Percentiles rank a stretch among this genome's conserved stretches.
phyloP scores from a whole-genome alignment of 2,113 vertebrate species.

The Saccopteryx bilineata region DNA sequence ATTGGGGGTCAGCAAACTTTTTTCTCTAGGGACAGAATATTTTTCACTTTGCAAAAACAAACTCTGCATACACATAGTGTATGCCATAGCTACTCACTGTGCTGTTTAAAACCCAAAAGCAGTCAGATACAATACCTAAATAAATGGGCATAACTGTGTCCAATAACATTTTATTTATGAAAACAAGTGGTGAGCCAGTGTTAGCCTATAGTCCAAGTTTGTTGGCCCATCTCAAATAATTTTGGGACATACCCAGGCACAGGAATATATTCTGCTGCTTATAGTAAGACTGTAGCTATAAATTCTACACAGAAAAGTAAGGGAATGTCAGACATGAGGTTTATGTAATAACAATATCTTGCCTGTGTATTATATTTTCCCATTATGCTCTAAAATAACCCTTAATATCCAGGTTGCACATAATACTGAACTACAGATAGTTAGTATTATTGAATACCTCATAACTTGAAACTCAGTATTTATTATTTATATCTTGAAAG shows the following conservation, averaged over 20 bases:
- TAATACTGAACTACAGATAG: slow-evolving; percentile 14
- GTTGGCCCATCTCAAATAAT: neutral
- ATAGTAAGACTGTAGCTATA: neutral
- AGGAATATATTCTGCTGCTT: fast-evolving
- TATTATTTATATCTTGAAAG: slow-evolving; percentile 41
- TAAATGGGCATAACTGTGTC: neutral
- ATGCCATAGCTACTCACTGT: neutral
- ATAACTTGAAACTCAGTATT: slow-evolving; percentile 45
- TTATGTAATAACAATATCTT: neutral
- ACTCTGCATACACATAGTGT: too few relatives aligned
- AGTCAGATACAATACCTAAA: neutral
- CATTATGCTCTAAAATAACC: slow-evolving; percentile 24
- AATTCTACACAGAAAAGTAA: neutral
- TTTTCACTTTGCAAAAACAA: neutral
- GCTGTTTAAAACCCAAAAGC: neutral
- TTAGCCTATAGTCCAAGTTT: neutral
- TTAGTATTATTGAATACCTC: neutral
- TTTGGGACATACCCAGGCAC: fast-evolving
- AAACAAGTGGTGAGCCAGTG: neutral
- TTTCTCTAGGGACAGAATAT: neutral
- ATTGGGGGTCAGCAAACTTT: neutral
- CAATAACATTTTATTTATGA: neutral
- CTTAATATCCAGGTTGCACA: neutral
- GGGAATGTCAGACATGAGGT: neutral
- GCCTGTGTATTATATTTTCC: neutral